These are phyloP conservation scores for Sycophila texana DNA, from an alignment of 2,888 invertebrate species.

Conservation along the genomic window DNA sequence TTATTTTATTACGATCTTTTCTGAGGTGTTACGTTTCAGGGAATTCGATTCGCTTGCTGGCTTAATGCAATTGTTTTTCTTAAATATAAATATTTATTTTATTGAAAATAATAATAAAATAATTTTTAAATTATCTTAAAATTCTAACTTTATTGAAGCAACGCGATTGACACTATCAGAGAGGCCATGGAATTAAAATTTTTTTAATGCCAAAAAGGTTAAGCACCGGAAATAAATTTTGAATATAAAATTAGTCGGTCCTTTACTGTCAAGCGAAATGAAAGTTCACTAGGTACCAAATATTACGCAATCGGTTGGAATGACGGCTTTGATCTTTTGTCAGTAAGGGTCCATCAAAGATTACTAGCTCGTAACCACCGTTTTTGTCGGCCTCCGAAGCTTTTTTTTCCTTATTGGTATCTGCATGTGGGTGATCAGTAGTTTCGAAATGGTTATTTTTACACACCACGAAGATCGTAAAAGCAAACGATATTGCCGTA, in stretches of 20 bases:
- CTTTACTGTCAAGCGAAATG: slow-evolving; percentile 10
- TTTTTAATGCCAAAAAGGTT: background rate
- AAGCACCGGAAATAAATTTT: too few species aligned
- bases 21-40: slow-evolving; percentile 17
- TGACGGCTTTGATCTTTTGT: slow-evolving; percentile 27
- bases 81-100: background rate
- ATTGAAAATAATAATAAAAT: too few species aligned
- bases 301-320: slow-evolving; percentile 34
- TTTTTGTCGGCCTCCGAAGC: background rate
- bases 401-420: slow-evolving; percentile 10
- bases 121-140: too few species aligned
- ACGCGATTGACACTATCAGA: background rate
- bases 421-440: slow-evolving; percentile 49
- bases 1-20: slow-evolving; percentile 18
- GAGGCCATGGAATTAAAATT: background rate
- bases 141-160: too few species aligned
- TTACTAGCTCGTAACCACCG: background rate
- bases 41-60: background rate
- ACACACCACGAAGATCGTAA: slow-evolving; percentile 60
- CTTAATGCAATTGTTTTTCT: background rate
- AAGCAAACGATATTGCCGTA: slow-evolving; percentile 61
- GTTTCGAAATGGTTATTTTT: slow-evolving; percentile 65
- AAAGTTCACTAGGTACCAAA: slow-evolving; percentile 12
- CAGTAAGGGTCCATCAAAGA: slow-evolving; percentile 9
- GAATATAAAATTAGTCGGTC: background rate